Evolutionary conservation across 2,113 vertebrate species (phyloP).

Genomic region (Chloebia gouldiae): DNA sequence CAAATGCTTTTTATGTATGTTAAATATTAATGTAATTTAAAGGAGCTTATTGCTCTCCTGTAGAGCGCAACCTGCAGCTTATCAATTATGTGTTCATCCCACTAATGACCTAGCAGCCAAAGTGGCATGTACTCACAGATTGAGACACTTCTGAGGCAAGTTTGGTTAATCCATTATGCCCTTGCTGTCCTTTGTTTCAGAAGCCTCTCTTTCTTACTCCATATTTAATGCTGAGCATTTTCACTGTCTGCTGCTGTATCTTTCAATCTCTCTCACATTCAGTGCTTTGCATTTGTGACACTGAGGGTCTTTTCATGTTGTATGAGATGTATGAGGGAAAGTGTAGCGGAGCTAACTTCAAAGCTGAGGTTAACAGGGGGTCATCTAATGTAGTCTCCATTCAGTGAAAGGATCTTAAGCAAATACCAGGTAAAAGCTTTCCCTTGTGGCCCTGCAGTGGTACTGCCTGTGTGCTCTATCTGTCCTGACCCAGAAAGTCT

Average conservation of each 20-base stretch:
- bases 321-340: not conserved
- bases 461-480: not conserved
- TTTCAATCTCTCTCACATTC: not conserved
- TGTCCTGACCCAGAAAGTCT: slow-evolving; percentile 26
- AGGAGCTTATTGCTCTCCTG: slow-evolving; percentile 30
- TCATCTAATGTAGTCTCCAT: not conserved
- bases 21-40: slow-evolving; percentile 56
- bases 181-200: not conserved
- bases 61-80: not conserved
- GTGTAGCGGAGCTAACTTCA: not conserved
- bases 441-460: not conserved
- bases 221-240: not conserved
- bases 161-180: not conserved
- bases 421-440: not conserved
- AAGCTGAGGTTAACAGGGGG: not conserved
- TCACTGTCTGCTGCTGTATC: not conserved
- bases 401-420: not conserved
- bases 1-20: slow-evolving; percentile 25
- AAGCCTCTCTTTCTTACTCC: not conserved
- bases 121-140: not conserved
- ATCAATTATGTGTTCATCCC: slow-evolving; percentile 43
- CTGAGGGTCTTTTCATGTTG: not conserved
- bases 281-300: not conserved
- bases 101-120: not conserved
- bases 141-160: not conserved